These are phyloP conservation scores for Pachypanchax playfairii DNA, from an alignment of 2,113 vertebrate species.

Conservation along the genomic window DNA sequence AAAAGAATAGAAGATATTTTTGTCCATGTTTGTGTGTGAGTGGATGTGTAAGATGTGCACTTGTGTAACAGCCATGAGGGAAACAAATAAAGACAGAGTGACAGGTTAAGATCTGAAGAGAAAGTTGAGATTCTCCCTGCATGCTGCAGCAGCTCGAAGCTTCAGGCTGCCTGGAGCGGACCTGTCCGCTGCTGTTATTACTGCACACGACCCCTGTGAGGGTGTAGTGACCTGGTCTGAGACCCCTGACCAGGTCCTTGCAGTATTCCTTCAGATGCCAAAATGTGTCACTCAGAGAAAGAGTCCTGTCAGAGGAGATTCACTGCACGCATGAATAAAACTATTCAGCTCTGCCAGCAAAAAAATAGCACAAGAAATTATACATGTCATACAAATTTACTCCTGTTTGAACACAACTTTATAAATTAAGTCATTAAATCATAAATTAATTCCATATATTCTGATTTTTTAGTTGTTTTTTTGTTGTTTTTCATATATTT, in stretches of 20 bases:
- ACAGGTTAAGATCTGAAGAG: slow-evolving; percentile 42
- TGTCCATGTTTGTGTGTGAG: not conserved
- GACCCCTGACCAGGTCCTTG: slow-evolving; percentile 29
- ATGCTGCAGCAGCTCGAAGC: slow-evolving; percentile 45
- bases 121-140: slow-evolving; percentile 40
- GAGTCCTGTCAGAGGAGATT: slow-evolving; percentile 55
- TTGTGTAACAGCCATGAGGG: slow-evolving; percentile 28
- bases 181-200: slow-evolving; percentile 42
- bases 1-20: too few relatives aligned
- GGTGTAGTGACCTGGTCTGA: slow-evolving; percentile 36
- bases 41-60: slow-evolving; percentile 18
- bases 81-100: slow-evolving; percentile 39
- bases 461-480: too few relatives aligned
- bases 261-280: slow-evolving; percentile 43
- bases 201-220: slow-evolving; percentile 52
- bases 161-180: slow-evolving; percentile 29
- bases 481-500: too few relatives aligned
- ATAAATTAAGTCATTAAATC: too few relatives aligned
- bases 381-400: too few relatives aligned
- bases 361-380: not conserved
- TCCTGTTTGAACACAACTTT: too few relatives aligned
- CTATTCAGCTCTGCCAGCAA: slow-evolving; percentile 9
- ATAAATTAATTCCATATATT: too few relatives aligned
- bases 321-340: slow-evolving; percentile 30
- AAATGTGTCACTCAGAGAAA: slow-evolving; percentile 59